Evolutionary conservation across 2,113 vertebrate species (phyloP), one percentile per base, ranked within the genome.

Genomic region (Etheostoma spectabile): DNA sequence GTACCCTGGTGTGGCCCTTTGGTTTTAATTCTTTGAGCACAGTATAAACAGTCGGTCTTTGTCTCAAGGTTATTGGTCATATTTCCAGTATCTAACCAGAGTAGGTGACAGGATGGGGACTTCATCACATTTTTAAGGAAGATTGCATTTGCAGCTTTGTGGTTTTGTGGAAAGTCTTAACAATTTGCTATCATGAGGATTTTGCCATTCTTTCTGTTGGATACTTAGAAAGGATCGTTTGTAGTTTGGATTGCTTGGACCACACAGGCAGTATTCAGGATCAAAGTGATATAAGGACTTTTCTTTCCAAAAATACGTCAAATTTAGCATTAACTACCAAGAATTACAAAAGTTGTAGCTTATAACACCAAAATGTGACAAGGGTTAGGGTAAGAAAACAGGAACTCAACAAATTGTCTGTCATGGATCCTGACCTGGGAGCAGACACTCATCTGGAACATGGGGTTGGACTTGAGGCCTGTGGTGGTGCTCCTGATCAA

Each of bases 341-440:
- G 27, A 69, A 52, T 75, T 61, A 12, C 38, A 45, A 11, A n/a
- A 30, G 21, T n/a, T 71, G 22, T 14, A 27, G 57, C 14, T 30
- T 2, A 6, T 77, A 49, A 11, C 49, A 60, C 11, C 35, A 61
- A 56, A 16, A 88, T 80, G 73, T 79, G 69, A 71, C 14, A 19
- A 35, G 18, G 6, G 6, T 33, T 56, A 53, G 12, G 8, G 35
- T 61, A 33, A 46, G 4, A 75, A 3, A 22, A 10, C 30, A 69
- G 56, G n/a, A 42, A 38, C 11, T 13, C 21, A 55, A 38, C 6
- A 56, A 16, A 30, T 45, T 22, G 4, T 35, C 24, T 24, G 57
- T 21, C 45, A 87, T 91, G 89, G 85, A 87, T 61, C 53, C 21
- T 10, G 62, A 74, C 6, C 18, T 1, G 1, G 65, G 35, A 60